Evolutionary conservation across 2,888 invertebrate species (phyloP), one percentile per base, ranked within the genome.

Genomic region (Keiferia lycopersicella): DNA sequence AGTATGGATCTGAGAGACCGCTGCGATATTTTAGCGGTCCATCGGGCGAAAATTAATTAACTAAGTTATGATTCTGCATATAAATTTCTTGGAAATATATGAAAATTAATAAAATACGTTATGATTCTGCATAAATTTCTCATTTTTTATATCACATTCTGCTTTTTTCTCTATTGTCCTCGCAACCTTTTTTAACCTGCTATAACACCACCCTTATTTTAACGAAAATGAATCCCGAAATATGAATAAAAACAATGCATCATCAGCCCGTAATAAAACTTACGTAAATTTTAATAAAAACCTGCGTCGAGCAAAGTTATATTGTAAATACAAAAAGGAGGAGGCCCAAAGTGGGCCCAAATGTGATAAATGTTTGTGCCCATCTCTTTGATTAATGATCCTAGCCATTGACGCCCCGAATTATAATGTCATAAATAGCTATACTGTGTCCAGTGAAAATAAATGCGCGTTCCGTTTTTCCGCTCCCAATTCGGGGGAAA

Each of bases 311-410:
- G 59, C 64, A 65, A 69, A 64, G 11, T 48, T 74, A 74, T 75
- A 77, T 75, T 78, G 75, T 79, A 81, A 81, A 83, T 77, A 83
- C 72, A 69, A 67, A 73, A 68, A 72, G 72, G 68, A 70, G 69
- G 70, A 70, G 67, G 70, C 69, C 73, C 71, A 69, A 76, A 70
- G 69, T 69, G 70, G 67, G 70, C 69, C 73, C 71, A 69, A 76
- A 75, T 67, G 69, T 82, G 81, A 84, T 82, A 74, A 80, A 84
- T 71, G 77, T 69, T 45, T 63, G 64, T 65, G 68, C 58, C 71
- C 71, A 67, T 66, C 66, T 59, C n/a, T 50, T 70, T 80, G 80
- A 81, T 80, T 77, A 79, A 81, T 79, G 79, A 68, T 48, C 65
- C 59, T 48, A 66, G 69, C 72, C 76, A 77, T 75, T 74, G 75